These are phyloP conservation scores for Gallirallus australis DNA, from an alignment of 2,797 vertebrate species.

Conservation along the genomic window DNA sequence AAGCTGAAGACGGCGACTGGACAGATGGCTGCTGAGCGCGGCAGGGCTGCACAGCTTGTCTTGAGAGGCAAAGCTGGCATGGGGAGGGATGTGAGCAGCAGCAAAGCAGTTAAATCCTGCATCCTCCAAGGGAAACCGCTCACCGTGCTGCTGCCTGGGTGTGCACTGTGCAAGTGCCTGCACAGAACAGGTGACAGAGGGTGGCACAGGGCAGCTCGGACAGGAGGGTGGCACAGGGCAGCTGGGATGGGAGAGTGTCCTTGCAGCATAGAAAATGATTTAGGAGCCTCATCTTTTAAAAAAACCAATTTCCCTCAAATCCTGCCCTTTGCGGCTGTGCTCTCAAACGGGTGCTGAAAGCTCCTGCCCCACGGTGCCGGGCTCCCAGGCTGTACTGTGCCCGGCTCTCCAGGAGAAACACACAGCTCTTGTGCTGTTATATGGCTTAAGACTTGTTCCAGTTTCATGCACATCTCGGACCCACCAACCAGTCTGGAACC, in stretches of 20 bases:
- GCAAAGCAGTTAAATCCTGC: background rate
- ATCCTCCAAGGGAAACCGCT: background rate
- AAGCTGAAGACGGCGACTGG: background rate
- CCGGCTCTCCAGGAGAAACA: background rate
- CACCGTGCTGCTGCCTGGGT: fast-evolving
- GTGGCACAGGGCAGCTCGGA: background rate
- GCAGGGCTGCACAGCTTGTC: background rate
- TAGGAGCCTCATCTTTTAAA: background rate
- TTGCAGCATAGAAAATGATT: background rate
- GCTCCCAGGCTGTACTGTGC: background rate
- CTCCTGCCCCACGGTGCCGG: fast-evolving
- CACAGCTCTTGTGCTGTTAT: background rate
- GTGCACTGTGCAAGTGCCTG: background rate
- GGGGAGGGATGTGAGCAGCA: fast-evolving
- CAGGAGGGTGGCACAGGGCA: background rate
- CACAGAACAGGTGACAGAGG: fast-evolving
- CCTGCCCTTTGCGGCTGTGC: background rate
- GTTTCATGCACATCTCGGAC: too few species aligned
- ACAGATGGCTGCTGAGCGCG: background rate
- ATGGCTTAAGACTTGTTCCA: too few species aligned
- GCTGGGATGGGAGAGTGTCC: background rate
- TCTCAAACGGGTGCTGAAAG: background rate
- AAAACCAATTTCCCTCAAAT: background rate
- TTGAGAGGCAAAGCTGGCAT: background rate
- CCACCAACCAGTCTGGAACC: background rate